A percentile compares a stretch with the other conserved stretches of the same genome.
Conservation (phyloP, 2,888 invertebrate species). For the Sabellastarte sp. region DNA sequence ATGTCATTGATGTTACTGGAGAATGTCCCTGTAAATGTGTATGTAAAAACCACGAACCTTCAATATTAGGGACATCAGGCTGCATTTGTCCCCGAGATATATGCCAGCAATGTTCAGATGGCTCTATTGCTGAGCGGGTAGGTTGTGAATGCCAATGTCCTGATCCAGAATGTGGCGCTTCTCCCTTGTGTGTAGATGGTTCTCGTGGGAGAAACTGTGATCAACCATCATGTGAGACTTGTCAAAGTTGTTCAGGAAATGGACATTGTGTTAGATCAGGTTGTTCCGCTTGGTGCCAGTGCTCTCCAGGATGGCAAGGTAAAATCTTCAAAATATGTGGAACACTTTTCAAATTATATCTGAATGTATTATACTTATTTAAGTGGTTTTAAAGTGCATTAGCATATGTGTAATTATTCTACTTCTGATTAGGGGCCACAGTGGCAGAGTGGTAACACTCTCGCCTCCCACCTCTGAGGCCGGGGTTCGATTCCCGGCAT, state of each 20-base stretch:
- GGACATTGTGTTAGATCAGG: too few species aligned
- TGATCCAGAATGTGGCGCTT: not conserved
- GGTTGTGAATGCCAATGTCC: conserved; percentile 6
- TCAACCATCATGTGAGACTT: conserved; percentile 6
- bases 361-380: not conserved
- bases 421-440: too few species aligned
- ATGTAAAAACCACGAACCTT: conserved; percentile 7
- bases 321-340: too few species aligned
- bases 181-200: conserved; percentile 4
- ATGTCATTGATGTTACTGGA: not conserved
- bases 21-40: conserved; percentile 1
- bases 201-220: conserved; percentile 3
- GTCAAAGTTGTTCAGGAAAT: conserved; percentile 10
- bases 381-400: not conserved
- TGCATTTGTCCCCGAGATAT: conserved; percentile 4
- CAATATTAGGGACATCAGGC: not conserved
- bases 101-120: conserved; percentile 2
- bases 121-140: conserved; percentile 2
- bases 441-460: too few species aligned
- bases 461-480: too few species aligned
- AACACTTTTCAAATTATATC: not conserved
- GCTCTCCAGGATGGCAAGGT: too few species aligned
- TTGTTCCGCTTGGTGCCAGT: too few species aligned
- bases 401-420: not conserved
- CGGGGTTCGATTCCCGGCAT: too few species aligned